phyloP scores from a whole-genome alignment of 1,140 invertebrate genomes.

The Zaprionus davidi region DNA sequence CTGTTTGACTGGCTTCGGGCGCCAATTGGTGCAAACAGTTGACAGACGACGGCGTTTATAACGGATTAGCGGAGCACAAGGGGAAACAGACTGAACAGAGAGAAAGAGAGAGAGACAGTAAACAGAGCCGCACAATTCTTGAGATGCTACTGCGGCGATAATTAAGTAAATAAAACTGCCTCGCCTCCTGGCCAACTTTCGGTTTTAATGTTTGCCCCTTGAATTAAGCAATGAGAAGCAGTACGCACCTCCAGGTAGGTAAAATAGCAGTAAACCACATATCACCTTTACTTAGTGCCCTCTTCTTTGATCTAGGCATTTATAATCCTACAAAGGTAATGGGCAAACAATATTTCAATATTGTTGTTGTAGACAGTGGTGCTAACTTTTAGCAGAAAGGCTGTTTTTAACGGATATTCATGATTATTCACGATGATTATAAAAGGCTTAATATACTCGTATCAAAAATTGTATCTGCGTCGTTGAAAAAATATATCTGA shows the following conservation, averaged over 20 bases:
- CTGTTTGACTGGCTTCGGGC: slow-evolving; percentile 8
- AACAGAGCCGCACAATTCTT: slow-evolving; percentile 1
- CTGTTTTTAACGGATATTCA: too few relatives aligned
- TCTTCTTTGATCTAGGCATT: neutral
- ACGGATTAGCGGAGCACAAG: slow-evolving; percentile 30
- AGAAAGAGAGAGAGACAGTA: neutral
- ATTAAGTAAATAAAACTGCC: slow-evolving; percentile 36
- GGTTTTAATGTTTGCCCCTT: slow-evolving; percentile 44
- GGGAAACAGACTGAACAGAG: neutral
- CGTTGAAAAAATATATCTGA: too few relatives aligned
- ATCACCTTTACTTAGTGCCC: neutral
- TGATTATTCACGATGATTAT: too few relatives aligned
- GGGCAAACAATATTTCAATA: neutral
- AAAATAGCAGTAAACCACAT: neutral
- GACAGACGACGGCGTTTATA: slow-evolving; percentile 27
- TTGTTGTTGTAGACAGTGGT: neutral
- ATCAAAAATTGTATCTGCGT: too few relatives aligned
- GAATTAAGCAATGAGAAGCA: slow-evolving; percentile 25
- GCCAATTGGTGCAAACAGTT: slow-evolving; percentile 34
- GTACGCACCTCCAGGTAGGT: neutral
- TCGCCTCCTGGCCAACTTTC: slow-evolving; percentile 38
- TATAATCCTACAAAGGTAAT: neutral
- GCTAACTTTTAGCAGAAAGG: neutral
- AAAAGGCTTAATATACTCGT: too few relatives aligned
- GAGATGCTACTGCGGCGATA: slow-evolving; percentile 18